Evolutionary conservation across 2,888 invertebrate genomes (phyloP), one percentile per base, ranked within the genome.

Genomic region (Halocaridina rubra): DNA sequence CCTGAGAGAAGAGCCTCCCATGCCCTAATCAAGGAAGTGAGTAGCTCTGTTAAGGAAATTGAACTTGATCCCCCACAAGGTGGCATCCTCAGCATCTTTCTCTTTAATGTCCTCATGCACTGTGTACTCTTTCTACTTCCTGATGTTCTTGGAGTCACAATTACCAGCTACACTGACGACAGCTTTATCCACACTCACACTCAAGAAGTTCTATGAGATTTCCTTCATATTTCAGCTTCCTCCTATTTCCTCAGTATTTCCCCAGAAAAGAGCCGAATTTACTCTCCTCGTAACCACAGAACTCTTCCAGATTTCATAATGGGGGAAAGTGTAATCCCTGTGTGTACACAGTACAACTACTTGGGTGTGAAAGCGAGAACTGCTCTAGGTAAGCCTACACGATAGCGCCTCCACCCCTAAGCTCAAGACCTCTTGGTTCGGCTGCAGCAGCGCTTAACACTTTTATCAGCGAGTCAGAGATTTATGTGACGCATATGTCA

Each of bases 91-190:
- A n/a, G n/a, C n/a, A n/a, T n/a, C n/a, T n/a, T n/a, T n/a, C n/a
- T n/a, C n/a, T n/a, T n/a, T n/a, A n/a, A n/a, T 53, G 19, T 53
- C 3, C 53, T 53, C 19, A 53, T 53, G 53, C 8, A 53, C 53
- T n/a, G 53, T 4, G 53, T 53, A 53, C 53, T 4, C 16, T 53
- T 19, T 53, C 53, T 53, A 13, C 53, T 53, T 19, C 53, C 4
- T 53, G 53, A 13, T 53, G 19, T 8, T 19, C 8, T 19, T 53
- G 53, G 53, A 53, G 61, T 32, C 53, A 32, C 61, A 29, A 16
- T 61, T 5, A 77, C 77, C n/a, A 61, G 77, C 61, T 61, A 64
- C 16, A 67, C 33, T 64, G 78, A 78, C 22, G 67, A 78, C n/a
- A 64, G 61, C 33, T 64, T 61, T 27, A 67, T 78, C 30, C 78